These are phyloP conservation scores for Tetrao urogallus DNA, from an alignment of 2,113 vertebrate genomes.

Conservation along the genomic window DNA sequence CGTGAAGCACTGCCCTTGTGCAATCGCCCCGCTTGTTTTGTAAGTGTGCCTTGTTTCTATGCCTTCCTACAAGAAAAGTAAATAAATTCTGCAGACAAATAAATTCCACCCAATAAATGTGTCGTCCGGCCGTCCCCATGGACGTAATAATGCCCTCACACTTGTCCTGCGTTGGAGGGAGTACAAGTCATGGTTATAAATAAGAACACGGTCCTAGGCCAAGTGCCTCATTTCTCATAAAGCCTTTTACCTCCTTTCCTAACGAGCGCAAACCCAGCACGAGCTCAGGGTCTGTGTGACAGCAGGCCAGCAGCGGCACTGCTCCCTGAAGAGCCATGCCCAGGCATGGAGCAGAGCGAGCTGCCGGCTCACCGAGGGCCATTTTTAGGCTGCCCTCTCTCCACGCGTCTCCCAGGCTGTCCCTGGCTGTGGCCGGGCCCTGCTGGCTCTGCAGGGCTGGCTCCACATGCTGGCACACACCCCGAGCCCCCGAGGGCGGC, in stretches of 20 bases:
- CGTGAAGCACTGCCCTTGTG: not conserved
- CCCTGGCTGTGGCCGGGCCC: not conserved
- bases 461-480: slow-evolving; percentile 4
- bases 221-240: not conserved
- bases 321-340: not conserved
- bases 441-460: not conserved
- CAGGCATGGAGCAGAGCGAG: too few species aligned
- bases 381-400: not conserved
- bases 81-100: not conserved
- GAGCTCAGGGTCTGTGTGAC: not conserved
- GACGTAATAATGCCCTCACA: slow-evolving; percentile 45
- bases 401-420: not conserved
- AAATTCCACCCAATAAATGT: slow-evolving; percentile 49
- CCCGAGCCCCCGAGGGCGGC: not conserved
- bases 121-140: not conserved
- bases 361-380: not conserved
- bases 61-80: not conserved
- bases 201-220: not conserved
- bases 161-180: slow-evolving; percentile 19
- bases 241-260: slow-evolving; percentile 65
- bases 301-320: not conserved
- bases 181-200: not conserved
- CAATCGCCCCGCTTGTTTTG: not conserved
- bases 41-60: not conserved
- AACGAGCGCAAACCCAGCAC: not conserved